Conservation (phyloP, 2,113 vertebrate species). For the Raja brachyura region DNA sequence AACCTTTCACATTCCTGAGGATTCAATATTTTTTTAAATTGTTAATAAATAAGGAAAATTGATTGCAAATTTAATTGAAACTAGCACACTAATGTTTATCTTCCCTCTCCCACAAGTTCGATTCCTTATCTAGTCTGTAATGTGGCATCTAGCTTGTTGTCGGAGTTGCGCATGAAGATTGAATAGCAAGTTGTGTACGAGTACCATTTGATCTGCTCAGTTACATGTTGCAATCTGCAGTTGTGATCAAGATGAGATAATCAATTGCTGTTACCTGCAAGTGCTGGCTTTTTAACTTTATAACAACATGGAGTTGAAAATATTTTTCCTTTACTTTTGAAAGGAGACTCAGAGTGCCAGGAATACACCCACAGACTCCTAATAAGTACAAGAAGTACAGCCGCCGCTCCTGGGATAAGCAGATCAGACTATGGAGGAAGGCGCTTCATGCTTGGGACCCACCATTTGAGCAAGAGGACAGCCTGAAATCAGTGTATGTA, state of each 20-base stretch:
- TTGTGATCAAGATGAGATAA: not conserved
- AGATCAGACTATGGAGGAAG: conserved; percentile 73
- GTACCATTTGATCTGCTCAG: not conserved
- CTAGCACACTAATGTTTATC: not conserved
- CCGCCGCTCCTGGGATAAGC: conserved; percentile 73
- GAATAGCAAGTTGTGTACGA: not conserved
- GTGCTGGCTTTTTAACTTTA: not conserved
- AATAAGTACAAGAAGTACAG: conserved; percentile 79
- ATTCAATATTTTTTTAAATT: not conserved
- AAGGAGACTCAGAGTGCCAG: conserved; percentile 59
- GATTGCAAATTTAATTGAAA: no score
- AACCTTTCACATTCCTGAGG: not conserved
- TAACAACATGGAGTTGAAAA: not conserved
- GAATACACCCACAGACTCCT: conserved; percentile 70
- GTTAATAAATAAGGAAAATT: not conserved
- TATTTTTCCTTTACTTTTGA: not conserved
- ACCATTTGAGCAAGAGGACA: conserved; percentile 42
- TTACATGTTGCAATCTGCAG: not conserved
- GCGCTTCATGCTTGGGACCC: conserved; percentile 73
- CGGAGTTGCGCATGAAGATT: not conserved
- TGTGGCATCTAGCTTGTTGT: not conserved
- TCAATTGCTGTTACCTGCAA: not conserved
- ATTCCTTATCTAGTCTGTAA: not conserved
- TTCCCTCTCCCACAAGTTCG: not conserved
- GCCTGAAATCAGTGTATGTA: not conserved